Evolutionary conservation across 1,140 invertebrate genomes (phyloP).

Genomic region (Mylabris phalerata): DNA sequence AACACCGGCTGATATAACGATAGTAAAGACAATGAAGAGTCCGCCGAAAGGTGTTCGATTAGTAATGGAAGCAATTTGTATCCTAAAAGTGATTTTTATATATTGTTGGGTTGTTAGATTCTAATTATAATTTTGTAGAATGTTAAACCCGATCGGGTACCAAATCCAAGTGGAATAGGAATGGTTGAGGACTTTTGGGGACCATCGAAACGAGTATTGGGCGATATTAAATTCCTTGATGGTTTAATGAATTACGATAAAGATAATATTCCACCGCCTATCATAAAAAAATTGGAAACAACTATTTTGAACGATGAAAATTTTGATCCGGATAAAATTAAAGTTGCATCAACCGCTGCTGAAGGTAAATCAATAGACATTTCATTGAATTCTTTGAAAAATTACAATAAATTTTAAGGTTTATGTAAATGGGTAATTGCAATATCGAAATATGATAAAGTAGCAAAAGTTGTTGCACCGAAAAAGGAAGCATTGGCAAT

Average conservation of each 20-base stretch:
- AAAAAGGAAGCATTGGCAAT: conserved; percentile 72
- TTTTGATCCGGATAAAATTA: conserved; percentile 90
- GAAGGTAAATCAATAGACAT: conserved; percentile 48
- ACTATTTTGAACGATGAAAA: conserved; percentile 74
- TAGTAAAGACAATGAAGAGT: conserved; percentile 97
- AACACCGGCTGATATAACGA: conserved; percentile 84
- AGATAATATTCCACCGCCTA: conserved; percentile 75
- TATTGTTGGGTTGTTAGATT: too few species aligned
- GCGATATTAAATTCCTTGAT: conserved; percentile 86
- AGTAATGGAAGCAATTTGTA: conserved; percentile 94
- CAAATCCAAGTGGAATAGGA: conserved; percentile 70
- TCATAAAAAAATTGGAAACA: conserved; percentile 80
- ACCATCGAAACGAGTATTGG: conserved; percentile 81
- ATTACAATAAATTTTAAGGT: neutral
- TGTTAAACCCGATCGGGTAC: conserved; percentile 76
- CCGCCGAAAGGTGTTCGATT: conserved; percentile 89
- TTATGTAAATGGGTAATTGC: conserved; percentile 89
- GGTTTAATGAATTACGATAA: conserved; percentile 83
- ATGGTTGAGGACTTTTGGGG: conserved; percentile 89
- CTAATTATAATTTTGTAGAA: conserved; percentile 44
- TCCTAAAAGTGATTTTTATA: conserved; percentile 65
- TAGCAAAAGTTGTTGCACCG: conserved; percentile 81
- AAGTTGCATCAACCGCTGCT: conserved; percentile 65
- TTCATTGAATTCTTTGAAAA: too few species aligned
- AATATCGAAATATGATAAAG: conserved; percentile 89